Evolutionary conservation across 2,888 invertebrate genomes (phyloP).

Genomic region (Leucophenga maculata): DNA sequence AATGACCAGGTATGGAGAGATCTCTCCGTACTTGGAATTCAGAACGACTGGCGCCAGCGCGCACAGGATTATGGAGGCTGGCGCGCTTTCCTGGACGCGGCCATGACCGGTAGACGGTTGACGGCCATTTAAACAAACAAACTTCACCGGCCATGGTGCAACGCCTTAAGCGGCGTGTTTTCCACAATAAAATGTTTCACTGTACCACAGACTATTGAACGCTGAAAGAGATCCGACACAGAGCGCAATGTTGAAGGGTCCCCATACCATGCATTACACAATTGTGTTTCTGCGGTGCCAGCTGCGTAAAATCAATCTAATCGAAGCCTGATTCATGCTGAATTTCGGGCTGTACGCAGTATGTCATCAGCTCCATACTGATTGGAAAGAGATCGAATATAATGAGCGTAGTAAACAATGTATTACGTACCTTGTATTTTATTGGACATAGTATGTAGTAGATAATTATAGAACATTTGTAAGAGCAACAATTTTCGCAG

Average conservation of each 20-base stretch:
- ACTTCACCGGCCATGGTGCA: too few species aligned
- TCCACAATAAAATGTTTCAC: slow-evolving; percentile 77
- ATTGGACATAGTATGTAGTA: slow-evolving; percentile 76
- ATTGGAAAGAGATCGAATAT: slow-evolving; percentile 72
- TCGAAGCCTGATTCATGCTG: slow-evolving; percentile 69
- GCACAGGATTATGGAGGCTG: too few species aligned
- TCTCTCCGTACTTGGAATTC: too few species aligned
- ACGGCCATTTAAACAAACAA: too few species aligned
- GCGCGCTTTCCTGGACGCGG: too few species aligned
- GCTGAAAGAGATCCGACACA: slow-evolving; percentile 81
- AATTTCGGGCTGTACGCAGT: slow-evolving; percentile 67
- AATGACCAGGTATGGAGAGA: too few species aligned
- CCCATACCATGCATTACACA: slow-evolving; percentile 79
- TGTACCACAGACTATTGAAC: slow-evolving; percentile 76
- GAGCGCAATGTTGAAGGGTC: slow-evolving; percentile 79
- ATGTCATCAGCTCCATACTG: slow-evolving; percentile 69
- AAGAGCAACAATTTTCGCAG: slow-evolving; percentile 70
- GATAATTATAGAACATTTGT: slow-evolving; percentile 83
- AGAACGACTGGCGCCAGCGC: too few species aligned
- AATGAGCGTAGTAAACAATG: slow-evolving; percentile 77
- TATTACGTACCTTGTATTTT: slow-evolving; percentile 82
- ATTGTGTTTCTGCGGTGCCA: slow-evolving; percentile 70
- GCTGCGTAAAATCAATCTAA: slow-evolving; percentile 65
- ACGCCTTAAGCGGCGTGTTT: slow-evolving; percentile 75
- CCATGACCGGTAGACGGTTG: too few species aligned